Evolutionary conservation across 2,888 invertebrate genomes (phyloP), one percentile per base, ranked within the genome.

Genomic region (Prosapia bicincta): DNA sequence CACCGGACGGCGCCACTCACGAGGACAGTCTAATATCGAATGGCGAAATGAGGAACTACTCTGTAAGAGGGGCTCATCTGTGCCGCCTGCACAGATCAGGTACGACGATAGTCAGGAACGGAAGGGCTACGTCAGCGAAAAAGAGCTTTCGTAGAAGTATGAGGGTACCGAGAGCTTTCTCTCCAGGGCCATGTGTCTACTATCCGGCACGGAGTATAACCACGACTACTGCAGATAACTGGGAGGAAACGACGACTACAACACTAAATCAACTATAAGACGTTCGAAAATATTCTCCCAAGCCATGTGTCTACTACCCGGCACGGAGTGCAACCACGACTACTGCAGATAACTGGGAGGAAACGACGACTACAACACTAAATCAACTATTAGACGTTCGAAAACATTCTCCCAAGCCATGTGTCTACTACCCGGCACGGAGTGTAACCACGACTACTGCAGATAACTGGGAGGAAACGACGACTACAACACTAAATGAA

Each of bases 1-100:
- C 91, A 83, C 88, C 93, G 81, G 90, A 94, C 86, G 83, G 89
- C 82, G 85, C 90, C 84, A 93, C 93, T 77, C 92, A 93, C 83
- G 94, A 95, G 84, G 94, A 95, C 85, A 94, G 93, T 82, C 90
- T 92, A 83, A 91, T 92, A 79, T 93, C 94, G 78, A 85, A 86
- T 79, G 92, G 92, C 77, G 94, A 94, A 82, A 85, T 88, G 69
- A 89, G 90, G 83, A 88, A 90, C 70, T 80, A 79, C 84, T 90
- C 93, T 83, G 84, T 93, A 84, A 87, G 93, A 83, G 83, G 83
- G 10, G 82, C 82, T 74, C 83, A 84, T 70, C 78, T 90, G 82
- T 87, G 89, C 28, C 85, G 90, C 0, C 43, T 78, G 30, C 75
- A 78, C 71, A 32, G 78, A 28, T 76, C 76, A 9, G 79, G 79